These are phyloP conservation scores for Mantis religiosa DNA, from an alignment of 2,888 invertebrate genomes.

Conservation along the genomic window DNA sequence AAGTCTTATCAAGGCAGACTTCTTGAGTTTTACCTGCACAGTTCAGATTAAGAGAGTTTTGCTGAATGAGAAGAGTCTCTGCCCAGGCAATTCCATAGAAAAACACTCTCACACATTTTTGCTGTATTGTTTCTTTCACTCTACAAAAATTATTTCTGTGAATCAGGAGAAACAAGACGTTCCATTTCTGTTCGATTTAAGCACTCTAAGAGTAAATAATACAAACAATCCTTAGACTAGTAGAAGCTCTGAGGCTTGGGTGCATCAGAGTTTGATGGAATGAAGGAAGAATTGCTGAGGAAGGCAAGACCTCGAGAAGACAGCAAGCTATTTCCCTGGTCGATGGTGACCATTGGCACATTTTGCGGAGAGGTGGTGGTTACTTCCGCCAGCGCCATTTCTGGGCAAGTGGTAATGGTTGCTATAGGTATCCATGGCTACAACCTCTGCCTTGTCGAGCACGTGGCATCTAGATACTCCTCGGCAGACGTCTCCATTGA, in stretches of 20 bases:
- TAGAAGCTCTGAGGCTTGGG: not conserved
- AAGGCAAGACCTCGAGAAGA: not conserved
- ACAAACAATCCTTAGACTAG: constrained; percentile 4
- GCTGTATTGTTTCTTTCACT: not conserved
- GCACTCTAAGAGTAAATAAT: not conserved
- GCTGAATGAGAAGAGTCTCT: not conserved
- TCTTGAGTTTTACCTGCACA: not conserved
- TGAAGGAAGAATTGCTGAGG: not conserved
- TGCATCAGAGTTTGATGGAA: constrained; percentile 7
- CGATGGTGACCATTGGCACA: not conserved
- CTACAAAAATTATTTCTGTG: constrained; percentile 4
- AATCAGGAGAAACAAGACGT: not conserved
- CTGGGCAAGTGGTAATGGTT: not conserved
- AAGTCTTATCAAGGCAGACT: not conserved
- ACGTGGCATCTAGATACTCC: constrained; percentile 25
- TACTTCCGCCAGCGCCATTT: not conserved
- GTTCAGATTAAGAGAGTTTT: not conserved
- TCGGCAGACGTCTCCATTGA: constrained; percentile 62
- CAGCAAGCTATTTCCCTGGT: not conserved
- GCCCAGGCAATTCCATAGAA: not conserved
- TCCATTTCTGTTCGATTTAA: not conserved
- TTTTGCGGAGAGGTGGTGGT: not conserved
- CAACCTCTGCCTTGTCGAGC: constrained; percentile 19
- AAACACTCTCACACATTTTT: not conserved
- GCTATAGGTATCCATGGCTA: not conserved